These are phyloP conservation scores for Cantharis nigra DNA, from an alignment of 2,888 invertebrate species.

Conservation along the genomic window DNA sequence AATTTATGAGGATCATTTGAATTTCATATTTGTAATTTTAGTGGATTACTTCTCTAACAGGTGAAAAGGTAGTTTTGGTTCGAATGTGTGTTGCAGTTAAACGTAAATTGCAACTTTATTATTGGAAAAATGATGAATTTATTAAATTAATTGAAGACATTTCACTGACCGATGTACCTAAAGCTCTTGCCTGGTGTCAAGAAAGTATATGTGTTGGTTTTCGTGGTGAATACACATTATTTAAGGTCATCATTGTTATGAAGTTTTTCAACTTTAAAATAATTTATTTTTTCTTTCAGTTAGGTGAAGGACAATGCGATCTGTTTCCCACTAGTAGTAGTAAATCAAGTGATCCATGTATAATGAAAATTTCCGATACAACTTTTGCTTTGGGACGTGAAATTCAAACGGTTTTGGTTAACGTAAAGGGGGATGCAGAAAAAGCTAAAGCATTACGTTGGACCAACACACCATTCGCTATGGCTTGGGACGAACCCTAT, in stretches of 20 bases:
- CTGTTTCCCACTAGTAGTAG: conserved; percentile 83
- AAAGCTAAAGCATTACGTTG: conserved; percentile 77
- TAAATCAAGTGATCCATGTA: conserved; percentile 79
- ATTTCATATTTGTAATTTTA: conserved; percentile 39
- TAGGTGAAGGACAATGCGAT: conserved; percentile 72
- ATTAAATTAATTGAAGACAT: conserved; percentile 74
- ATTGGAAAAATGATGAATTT: conserved; percentile 86
- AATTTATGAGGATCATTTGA: background rate
- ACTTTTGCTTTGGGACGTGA: conserved; percentile 86
- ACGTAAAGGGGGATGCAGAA: conserved; percentile 71
- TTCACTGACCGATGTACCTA: conserved; percentile 78
- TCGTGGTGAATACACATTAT: conserved; percentile 76
- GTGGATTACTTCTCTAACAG: conserved; percentile 68
- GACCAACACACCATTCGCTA: conserved; percentile 74
- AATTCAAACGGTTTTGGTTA: conserved; percentile 83
- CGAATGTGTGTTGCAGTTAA: conserved; percentile 87
- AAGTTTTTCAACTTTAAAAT: background rate
- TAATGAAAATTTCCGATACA: conserved; percentile 75
- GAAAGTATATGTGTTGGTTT: conserved; percentile 88
- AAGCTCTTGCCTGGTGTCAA: conserved; percentile 79
- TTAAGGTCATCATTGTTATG: background rate
- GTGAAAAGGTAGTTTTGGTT: conserved; percentile 76
- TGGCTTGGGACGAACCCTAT: conserved; percentile 93
- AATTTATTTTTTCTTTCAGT: conserved; percentile 37
- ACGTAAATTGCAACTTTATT: conserved; percentile 82